A percentile compares a stretch with the other conserved stretches of the same genome.
Evolutionary conservation across 2,113 vertebrate genomes (phyloP).

Genomic region (Balaenoptera acutorostrata): DNA sequence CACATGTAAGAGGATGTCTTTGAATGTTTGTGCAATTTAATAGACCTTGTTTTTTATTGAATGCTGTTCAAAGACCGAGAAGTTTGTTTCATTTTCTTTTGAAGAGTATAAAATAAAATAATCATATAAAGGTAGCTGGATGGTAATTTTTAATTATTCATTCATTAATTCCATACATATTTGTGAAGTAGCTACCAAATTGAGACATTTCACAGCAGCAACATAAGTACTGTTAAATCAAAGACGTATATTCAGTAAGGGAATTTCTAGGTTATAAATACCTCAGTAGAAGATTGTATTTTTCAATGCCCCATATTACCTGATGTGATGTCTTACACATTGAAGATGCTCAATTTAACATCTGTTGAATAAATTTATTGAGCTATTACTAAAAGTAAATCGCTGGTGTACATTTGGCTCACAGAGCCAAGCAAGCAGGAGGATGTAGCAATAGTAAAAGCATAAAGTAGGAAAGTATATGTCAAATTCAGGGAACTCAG

Average conservation of each 20-base stretch:
- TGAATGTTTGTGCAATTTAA: not conserved
- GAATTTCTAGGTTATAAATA: not conserved
- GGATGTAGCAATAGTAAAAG: not conserved
- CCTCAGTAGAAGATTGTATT: not conserved
- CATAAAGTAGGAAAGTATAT: not conserved
- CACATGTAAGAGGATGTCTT: not conserved
- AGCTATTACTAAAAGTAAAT: not conserved
- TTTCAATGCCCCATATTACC: not conserved
- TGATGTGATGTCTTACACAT: not conserved
- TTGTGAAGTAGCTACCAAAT: not conserved
- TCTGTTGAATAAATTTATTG: not conserved
- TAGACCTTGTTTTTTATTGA: not conserved
- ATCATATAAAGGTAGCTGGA: not conserved
- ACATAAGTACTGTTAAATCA: not conserved
- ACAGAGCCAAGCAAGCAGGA: not conserved
- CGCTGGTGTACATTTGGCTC: not conserved
- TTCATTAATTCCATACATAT: not conserved
- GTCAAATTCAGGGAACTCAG: not conserved
- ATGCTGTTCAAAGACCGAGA: not conserved
- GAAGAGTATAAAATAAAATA: not conserved
- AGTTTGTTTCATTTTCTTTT: not conserved
- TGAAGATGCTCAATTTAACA: not conserved
- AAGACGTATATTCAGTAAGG: not conserved
- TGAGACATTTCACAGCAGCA: not conserved
- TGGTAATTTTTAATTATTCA: not conserved